Conservation (phyloP, 2,888 invertebrate genomes). For the Orthosia incerta region DNA sequence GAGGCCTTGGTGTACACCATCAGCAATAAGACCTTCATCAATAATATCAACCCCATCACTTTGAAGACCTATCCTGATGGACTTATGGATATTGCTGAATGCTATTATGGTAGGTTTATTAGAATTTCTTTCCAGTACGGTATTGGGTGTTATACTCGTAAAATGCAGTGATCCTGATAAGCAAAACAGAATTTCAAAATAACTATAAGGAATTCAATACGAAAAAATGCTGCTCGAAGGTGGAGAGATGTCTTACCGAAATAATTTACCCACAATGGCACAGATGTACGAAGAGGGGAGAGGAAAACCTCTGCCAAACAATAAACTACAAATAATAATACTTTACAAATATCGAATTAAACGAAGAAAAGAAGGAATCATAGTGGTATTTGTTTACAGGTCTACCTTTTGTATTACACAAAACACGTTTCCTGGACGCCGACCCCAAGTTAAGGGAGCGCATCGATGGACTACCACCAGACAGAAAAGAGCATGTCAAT, state of each 20-base stretch:
- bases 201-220: no score
- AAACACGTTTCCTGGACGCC: constrained; percentile 91
- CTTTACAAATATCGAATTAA: no score
- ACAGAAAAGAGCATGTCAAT: constrained; percentile 77
- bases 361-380: no score
- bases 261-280: no score
- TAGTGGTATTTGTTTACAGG: constrained; percentile 79
- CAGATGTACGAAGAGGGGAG: no score
- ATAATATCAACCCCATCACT: constrained; percentile 80
- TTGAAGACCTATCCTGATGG: constrained; percentile 91
- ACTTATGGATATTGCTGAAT: constrained; percentile 91
- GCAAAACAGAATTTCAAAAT: no score
- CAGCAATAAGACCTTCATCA: constrained; percentile 91
- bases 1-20: constrained; percentile 92
- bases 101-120: constrained; percentile 92
- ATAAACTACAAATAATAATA: no score
- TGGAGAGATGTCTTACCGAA: no score
- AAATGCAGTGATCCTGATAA: no score
- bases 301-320: no score
- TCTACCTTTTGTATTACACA: constrained; percentile 93
- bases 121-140: neutral
- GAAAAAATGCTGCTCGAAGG: no score
- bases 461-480: constrained; percentile 92
- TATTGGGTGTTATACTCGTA: neutral
- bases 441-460: constrained; percentile 90